A percentile compares a stretch with the other conserved stretches of the same genome.
Evolutionary conservation across 1,140 invertebrate genomes (phyloP).

Genomic region (Leptopilina boulardi): DNA sequence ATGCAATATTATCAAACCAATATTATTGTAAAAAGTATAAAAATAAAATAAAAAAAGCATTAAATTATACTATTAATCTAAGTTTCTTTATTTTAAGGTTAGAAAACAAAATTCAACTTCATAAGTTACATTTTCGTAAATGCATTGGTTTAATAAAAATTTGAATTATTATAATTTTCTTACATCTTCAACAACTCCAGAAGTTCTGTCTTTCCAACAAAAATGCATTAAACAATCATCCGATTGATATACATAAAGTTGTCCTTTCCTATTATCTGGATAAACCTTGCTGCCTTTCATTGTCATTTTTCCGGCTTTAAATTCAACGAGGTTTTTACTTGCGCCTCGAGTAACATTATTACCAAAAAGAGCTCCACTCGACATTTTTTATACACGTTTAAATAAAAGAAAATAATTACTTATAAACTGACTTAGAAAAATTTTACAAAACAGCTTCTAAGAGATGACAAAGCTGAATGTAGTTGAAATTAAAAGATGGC

Average conservation of each 20-base stretch:
- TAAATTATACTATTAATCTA: too few relatives aligned
- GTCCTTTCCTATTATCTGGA: constrained; percentile 96
- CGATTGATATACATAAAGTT: constrained; percentile 95
- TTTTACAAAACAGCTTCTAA: not conserved
- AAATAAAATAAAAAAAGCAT: not conserved
- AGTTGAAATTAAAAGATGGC: not conserved
- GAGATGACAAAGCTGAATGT: constrained; percentile 4
- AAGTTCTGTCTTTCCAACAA: constrained; percentile 96
- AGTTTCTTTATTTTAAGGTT: constrained; percentile 7
- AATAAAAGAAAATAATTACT: not conserved
- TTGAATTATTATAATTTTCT: constrained; percentile 49
- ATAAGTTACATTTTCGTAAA: not conserved
- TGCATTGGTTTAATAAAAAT: constrained; percentile 56
- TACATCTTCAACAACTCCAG: constrained; percentile 87
- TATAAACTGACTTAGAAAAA: too few relatives aligned
- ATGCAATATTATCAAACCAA: not conserved
- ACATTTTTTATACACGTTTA: constrained; percentile 61
- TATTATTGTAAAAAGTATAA: not conserved
- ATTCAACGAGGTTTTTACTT: constrained; percentile 95
- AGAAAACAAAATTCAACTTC: not conserved
- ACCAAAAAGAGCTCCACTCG: constrained; percentile 83
- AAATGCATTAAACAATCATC: constrained; percentile 98
- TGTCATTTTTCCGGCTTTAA: constrained; percentile 97
- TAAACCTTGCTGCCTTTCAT: constrained; percentile 96
- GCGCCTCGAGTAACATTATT: constrained; percentile 83